Base-by-base conservation (phyloP, 2,113 vertebrate species). In the Maccullochella peelii region DNA sequence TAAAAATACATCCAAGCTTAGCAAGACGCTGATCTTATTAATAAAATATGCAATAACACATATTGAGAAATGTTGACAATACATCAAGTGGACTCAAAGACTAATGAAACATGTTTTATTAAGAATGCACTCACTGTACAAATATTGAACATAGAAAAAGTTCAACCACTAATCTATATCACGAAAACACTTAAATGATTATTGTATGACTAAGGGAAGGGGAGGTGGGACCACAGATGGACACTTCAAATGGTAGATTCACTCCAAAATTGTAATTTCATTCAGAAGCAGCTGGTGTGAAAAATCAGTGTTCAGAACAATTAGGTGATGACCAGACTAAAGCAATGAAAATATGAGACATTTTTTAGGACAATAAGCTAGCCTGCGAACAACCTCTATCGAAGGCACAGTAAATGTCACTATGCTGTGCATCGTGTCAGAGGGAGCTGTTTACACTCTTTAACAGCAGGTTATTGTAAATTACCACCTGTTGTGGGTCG, bases 111-210 rank as follows among this genome's bases (percentile, higher is more conserved):
- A 87, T 68, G 58, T 86, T 94, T 94, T 91, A 93, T 93, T 93
- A 77, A 83, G 85, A 94, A 92, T 82, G 77, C 86, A 86, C 73
- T 88, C 81, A 88, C 79, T 92, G 88, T 92, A 92, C 93, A 94
- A 88, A 81, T 62, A 82, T 76, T 85, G 61, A 88, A 91, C 86
- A 89, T 79, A 82, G 21, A 87, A 79, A 84, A 86, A 90, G 66
- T 85, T 73, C 86, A 86, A 77, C 65, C 8, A 84, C 88, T 81
- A 89, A 66, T 74, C 78, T 84, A 87, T 44, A 78, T 59, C 83
- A 82, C 57, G 8, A 86, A 67, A 86, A 88, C 80, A 79, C 54
- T 73, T 76, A 86, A 73, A 73, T 49, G 76, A 25, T 14, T 72
- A 70, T 15, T 66, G 1, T 16, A 66, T 47, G 30, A 71, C n/a